phyloP scores from a whole-genome alignment of 2,888 invertebrate species.

The Dione juno region DNA sequence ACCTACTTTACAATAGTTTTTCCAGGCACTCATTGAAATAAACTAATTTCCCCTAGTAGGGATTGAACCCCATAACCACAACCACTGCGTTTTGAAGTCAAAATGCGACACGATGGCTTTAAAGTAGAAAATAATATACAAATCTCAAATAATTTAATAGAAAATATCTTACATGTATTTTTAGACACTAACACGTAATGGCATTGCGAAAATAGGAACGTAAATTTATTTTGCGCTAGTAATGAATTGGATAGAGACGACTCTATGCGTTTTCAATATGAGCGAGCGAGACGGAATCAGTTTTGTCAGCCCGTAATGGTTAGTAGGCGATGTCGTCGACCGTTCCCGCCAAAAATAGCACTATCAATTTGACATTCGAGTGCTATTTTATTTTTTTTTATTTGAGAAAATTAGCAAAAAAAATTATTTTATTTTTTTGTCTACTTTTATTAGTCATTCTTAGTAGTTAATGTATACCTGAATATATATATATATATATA shows the following conservation, averaged over 20 bases:
- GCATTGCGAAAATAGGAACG: conserved; percentile 22
- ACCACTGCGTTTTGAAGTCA: no score
- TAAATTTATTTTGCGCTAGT: conserved; percentile 12
- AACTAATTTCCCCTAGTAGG: no score
- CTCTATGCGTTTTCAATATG: neutral
- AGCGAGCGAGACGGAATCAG: conserved; percentile 32
- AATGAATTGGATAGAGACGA: conserved; percentile 16
- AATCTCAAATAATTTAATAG: neutral
- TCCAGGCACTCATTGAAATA: no score
- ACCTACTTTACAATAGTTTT: no score
- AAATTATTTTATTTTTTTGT: conserved; percentile 16
- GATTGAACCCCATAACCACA: no score
- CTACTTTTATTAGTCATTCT: no score
- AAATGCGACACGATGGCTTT: no score
- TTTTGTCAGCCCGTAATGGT: conserved; percentile 44
- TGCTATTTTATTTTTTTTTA: conserved; percentile 16
- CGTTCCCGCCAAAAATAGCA: conserved; percentile 63
- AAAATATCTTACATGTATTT: conserved; percentile 10
- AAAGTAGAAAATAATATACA: neutral
- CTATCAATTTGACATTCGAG: conserved; percentile 47
- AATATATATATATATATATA: no score
- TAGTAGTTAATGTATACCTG: neutral
- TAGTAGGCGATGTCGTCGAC: conserved; percentile 58
- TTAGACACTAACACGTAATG: conserved; percentile 19
- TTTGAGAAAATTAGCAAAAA: no score